phyloP scores from a whole-genome alignment of 35 echinoderm and acorn worm genomes.

The Stichopus chloronotus region DNA sequence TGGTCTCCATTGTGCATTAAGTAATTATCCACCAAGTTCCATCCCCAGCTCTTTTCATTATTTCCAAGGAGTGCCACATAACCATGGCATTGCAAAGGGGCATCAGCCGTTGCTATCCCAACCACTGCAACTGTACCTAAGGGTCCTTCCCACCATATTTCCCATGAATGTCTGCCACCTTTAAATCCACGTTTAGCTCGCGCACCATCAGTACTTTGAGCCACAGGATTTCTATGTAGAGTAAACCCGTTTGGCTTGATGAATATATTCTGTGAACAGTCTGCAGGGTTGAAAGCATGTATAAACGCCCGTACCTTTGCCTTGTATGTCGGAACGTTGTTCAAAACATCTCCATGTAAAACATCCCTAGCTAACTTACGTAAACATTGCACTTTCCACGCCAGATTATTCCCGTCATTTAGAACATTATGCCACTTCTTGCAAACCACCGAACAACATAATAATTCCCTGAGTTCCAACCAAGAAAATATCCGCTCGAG shows the following conservation, averaged over 20 bases:
- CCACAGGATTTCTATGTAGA: constrained; percentile 93
- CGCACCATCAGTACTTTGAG: constrained; percentile 99
- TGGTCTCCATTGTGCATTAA: constrained; percentile 95
- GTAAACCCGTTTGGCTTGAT: constrained; percentile 96
- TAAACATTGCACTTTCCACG: constrained; percentile 94
- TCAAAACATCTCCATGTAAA: constrained; percentile 86
- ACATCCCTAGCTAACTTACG: constrained; percentile 83
- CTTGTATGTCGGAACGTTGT: constrained; percentile 93
- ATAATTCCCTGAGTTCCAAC: constrained; percentile 89
- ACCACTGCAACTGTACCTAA: constrained; percentile 97
- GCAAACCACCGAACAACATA: constrained; percentile 85
- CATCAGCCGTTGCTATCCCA: constrained; percentile 92
- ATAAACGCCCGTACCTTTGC: constrained; percentile 84
- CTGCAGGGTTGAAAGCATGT: constrained; percentile 92
- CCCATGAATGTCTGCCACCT: constrained; percentile 90
- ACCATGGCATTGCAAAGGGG: constrained; percentile 95
- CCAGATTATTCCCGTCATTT: constrained; percentile 90
- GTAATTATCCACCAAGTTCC: constrained; percentile 99
- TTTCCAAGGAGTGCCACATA: constrained; percentile 92
- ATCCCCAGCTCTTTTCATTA: constrained; percentile 98
- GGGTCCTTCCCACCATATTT: constrained; percentile 99
- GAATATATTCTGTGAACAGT: constrained; percentile 94
- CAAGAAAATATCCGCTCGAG: constrained; percentile 92
- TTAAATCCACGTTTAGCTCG: constrained; percentile 88
- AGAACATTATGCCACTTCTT: constrained; percentile 95